Evolutionary conservation across 2,113 vertebrate genomes (phyloP), one percentile per base, ranked within the genome.

Genomic region (Aegypius monachus): DNA sequence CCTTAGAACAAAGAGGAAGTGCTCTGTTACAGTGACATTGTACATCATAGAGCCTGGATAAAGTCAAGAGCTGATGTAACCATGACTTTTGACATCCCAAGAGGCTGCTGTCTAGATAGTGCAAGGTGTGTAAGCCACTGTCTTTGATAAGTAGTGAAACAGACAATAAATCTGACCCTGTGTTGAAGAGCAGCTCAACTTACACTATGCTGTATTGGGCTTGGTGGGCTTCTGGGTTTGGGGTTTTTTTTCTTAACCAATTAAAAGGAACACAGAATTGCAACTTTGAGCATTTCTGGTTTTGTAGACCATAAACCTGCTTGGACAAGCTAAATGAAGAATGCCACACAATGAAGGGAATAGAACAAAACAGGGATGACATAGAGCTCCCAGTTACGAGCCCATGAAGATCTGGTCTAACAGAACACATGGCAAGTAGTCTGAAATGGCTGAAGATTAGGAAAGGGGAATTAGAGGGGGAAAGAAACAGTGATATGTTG

Each of bases 1-100:
- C 77, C 94, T 67, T 6, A 27, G 96, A 98, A 98, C 95, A 98
- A 98, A 98, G 96, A 98, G 97, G 96, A 98, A 98, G 92, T 93
- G 90, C 84, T 91, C 94, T 93, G 66, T 94, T 88, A 73, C 91
- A 85, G 73, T 92, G 94, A 95, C 88, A 97, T 88, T 96, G 92
- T 97, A 93, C 93, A 97, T 97, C 97, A 88, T 23, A 20, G 72
- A 90, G 88, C 91, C 81, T 98, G 97, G 97, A 96, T 94, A 98
- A 97, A 98, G 97, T 98, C 97, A 96, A 84, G 79, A 90, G 92
- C 90, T 97, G 97, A 83, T 95, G 91, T 96, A 96, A 94, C 96
- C 89, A 90, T 93, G 81, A 81, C 82, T 93, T 95, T 68, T 95
- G 93, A 96, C 59, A 70, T 96, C 87, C 93, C 81, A 59, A 91